Conservation (phyloP, 2,113 vertebrate genomes). For the Thalassoma bifasciatum region DNA sequence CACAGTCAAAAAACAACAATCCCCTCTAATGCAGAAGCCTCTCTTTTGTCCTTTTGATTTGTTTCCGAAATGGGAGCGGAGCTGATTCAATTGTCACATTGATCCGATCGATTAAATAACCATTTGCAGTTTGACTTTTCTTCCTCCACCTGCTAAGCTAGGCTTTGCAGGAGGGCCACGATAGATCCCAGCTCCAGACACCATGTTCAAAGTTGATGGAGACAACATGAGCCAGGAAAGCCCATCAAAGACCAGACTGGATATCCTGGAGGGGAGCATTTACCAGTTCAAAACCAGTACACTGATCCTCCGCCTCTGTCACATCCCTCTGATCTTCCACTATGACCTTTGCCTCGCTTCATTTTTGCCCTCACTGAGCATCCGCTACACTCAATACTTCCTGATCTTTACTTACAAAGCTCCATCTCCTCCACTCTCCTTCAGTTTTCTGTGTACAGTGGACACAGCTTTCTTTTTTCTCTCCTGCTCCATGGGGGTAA, state of each 20-base stretch:
- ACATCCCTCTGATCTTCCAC: slow-evolving; percentile 32
- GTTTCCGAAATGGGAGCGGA: slow-evolving; percentile 2
- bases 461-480: slow-evolving; percentile 19
- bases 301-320: slow-evolving; percentile 35
- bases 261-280: slow-evolving; percentile 43
- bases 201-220: slow-evolving; percentile 46
- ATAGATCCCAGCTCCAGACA: slow-evolving; percentile 33
- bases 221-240: slow-evolving; percentile 47
- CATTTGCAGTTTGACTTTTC: slow-evolving; percentile 23
- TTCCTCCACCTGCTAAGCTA: slow-evolving; percentile 4
- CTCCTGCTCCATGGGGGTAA: slow-evolving; percentile 12
- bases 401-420: slow-evolving; percentile 8
- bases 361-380: slow-evolving; percentile 16
- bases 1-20: slow-evolving; percentile 21
- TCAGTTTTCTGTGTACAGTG: slow-evolving; percentile 16
- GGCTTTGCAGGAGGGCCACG: slow-evolving; percentile 19
- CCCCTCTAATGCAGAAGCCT: not conserved
- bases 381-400: slow-evolving; percentile 14
- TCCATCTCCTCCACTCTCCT: slow-evolving; percentile 5
- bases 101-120: slow-evolving; percentile 57
- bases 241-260: slow-evolving; percentile 52
- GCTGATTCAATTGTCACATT: slow-evolving; percentile 30
- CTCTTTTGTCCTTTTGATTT: slow-evolving; percentile 25
- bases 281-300: slow-evolving; percentile 57
- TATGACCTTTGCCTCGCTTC: slow-evolving; percentile 17